A percentile compares a stretch with the other conserved stretches of the same genome.
Conservation (phyloP, 2,113 vertebrate genomes). For the Amphiprion ocellaris region DNA sequence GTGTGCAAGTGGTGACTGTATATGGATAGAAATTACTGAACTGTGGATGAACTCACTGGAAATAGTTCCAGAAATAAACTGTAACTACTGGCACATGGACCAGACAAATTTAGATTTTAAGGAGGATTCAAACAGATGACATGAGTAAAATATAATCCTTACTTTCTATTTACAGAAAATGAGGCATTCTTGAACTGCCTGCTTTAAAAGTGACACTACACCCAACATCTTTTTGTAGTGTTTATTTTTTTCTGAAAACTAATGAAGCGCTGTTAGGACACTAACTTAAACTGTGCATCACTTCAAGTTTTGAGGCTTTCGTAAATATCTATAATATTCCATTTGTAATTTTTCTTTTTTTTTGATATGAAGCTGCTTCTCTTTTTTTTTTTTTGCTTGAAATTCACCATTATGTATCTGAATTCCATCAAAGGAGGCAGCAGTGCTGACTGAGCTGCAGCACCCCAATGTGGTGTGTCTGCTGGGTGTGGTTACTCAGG, state of each 20-base stretch:
- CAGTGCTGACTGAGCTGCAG: constrained; percentile 92
- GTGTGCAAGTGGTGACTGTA: constrained; percentile 16
- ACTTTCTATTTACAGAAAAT: constrained; percentile 22
- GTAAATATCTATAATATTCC: background rate
- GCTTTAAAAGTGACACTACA: constrained; percentile 2
- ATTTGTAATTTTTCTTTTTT: background rate
- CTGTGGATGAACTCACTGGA: constrained; percentile 35
- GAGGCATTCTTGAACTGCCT: constrained; percentile 3
- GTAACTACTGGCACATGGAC: constrained; percentile 2
- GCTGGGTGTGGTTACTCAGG: constrained; percentile 95
- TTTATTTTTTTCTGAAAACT: background rate
- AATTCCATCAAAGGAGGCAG: constrained; percentile 82
- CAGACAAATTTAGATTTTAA: constrained; percentile 30
- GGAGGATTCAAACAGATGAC: constrained; percentile 12
- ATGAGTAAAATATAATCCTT: constrained; percentile 15
- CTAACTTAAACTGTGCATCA: background rate
- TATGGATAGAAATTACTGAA: constrained; percentile 13
- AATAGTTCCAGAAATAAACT: constrained; percentile 61
- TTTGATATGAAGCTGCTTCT: background rate
- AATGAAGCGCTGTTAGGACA: background rate
- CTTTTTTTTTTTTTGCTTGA: background rate
- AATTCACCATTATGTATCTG: background rate
- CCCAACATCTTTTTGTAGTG: background rate
- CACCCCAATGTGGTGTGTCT: constrained; percentile 97
- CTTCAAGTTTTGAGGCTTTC: background rate